A percentile compares a stretch with the other conserved stretches of the same genome.
Conservation (phyloP, 1,140 invertebrate genomes). For the Drosophila dunni region DNA sequence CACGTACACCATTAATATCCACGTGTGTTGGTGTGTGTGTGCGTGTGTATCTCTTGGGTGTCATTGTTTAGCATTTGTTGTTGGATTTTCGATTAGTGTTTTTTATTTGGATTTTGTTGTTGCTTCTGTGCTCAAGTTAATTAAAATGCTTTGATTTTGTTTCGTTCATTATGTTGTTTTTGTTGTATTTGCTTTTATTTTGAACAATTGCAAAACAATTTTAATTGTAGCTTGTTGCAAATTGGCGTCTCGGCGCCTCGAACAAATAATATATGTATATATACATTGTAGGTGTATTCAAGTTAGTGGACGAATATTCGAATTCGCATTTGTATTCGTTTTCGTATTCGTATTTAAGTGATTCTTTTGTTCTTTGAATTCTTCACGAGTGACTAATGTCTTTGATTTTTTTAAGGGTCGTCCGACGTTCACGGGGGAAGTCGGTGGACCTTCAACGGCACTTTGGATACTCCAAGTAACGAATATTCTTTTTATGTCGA, state of each 20-base stretch:
- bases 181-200: constrained; percentile 25
- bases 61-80: constrained; percentile 30
- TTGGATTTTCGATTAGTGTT: constrained; percentile 41
- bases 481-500: neutral
- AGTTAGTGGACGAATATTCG: constrained; percentile 31
- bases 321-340: constrained; percentile 20
- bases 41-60: constrained; percentile 26
- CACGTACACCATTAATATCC: constrained; percentile 1
- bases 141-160: constrained; percentile 60
- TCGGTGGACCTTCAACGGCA: constrained; percentile 57
- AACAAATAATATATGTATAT: constrained; percentile 20
- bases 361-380: constrained; percentile 60
- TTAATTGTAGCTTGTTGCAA: constrained; percentile 48
- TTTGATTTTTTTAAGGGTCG: neutral
- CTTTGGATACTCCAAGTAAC: constrained; percentile 19
- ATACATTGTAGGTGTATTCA: neutral
- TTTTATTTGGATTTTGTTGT: constrained; percentile 10
- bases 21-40: neutral
- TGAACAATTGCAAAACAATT: constrained; percentile 77
- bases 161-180: constrained; percentile 49
- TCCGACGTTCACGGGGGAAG: constrained; percentile 1
- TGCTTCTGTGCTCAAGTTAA: constrained; percentile 59
- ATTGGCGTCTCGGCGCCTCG: constrained; percentile 45
- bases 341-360: constrained; percentile 15
- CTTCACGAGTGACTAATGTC: constrained; percentile 64